phyloP scores from a whole-genome alignment of 2,113 vertebrate species.

The Menura novaehollandiae region DNA sequence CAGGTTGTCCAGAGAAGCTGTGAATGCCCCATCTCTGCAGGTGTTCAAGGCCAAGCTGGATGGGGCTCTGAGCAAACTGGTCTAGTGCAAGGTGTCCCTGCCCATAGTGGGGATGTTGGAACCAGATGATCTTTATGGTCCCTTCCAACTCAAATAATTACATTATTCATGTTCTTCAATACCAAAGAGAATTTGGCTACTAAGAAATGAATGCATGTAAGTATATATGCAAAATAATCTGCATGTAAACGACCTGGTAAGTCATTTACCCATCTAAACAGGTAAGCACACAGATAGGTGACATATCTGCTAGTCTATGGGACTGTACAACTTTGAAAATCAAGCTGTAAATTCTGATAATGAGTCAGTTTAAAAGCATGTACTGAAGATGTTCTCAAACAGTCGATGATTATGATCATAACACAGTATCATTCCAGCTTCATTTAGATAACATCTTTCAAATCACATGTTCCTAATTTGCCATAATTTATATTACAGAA shows the following conservation, averaged over 20 bases:
- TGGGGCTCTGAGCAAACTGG: background rate
- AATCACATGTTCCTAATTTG: background rate
- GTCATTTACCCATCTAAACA: background rate
- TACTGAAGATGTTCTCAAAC: background rate
- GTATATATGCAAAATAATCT: background rate
- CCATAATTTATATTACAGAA: background rate
- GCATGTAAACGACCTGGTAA: background rate
- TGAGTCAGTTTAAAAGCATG: background rate
- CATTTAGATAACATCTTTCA: background rate
- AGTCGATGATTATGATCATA: background rate
- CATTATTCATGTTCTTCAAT: background rate
- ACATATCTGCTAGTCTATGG: background rate
- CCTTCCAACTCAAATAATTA: background rate
- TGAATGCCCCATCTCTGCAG: too few species aligned
- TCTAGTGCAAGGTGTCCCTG: background rate
- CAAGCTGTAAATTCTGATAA: background rate
- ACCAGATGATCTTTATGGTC: too few species aligned
- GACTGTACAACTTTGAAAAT: background rate
- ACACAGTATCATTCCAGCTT: background rate
- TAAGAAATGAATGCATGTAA: background rate
- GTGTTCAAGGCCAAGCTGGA: background rate
- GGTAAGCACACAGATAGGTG: background rate
- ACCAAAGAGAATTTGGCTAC: background rate
- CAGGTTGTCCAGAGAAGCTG: background rate
- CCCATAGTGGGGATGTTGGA: rapidly evolving